Percentiles rank a stretch among this genome's conserved stretches.
Conservation (phyloP, 2,888 invertebrate species). For the Uloborus plumipes region DNA sequence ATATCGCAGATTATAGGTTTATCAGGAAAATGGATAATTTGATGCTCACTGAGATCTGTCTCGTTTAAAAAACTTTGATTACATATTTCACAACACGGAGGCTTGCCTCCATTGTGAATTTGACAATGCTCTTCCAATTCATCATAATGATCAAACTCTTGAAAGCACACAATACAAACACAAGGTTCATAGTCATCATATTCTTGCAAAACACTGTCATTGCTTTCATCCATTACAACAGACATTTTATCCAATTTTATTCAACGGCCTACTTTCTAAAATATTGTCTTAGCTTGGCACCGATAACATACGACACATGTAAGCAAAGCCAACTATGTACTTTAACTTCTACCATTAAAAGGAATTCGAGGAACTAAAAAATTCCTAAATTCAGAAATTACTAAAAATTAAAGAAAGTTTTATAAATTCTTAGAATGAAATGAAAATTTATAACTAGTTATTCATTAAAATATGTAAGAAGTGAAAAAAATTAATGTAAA, state of each 20-base stretch:
- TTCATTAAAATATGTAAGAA: no score
- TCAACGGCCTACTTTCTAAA: constrained; percentile 25
- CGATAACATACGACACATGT: constrained; percentile 51
- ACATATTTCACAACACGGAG: constrained; percentile 55
- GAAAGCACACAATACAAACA: constrained; percentile 55
- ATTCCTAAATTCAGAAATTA: no score
- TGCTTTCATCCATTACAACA: constrained; percentile 50
- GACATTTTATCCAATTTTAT: constrained; percentile 27
- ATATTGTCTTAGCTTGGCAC: constrained; percentile 1
- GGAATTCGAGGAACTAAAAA: no score
- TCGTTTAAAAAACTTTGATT: constrained; percentile 54
- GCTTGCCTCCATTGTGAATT: constrained; percentile 51
- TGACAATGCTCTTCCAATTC: constrained; percentile 58
- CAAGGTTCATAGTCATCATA: constrained; percentile 55
- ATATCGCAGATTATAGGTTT: constrained; percentile 49
- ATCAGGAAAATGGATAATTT: constrained; percentile 48
- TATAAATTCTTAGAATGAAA: no score
- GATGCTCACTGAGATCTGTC: constrained; percentile 46
- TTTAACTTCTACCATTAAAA: no score
- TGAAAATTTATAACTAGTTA: no score
- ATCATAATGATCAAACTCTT: constrained; percentile 54
- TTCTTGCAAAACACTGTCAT: constrained; percentile 43
- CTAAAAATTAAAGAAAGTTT: no score
- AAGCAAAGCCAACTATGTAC: not conserved
- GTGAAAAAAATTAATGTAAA: no score